A percentile compares a stretch with the other conserved stretches of the same genome.
These are phyloP conservation scores for Jaculus jaculus DNA, from an alignment of 2,113 vertebrate genomes.

Conservation along the genomic window DNA sequence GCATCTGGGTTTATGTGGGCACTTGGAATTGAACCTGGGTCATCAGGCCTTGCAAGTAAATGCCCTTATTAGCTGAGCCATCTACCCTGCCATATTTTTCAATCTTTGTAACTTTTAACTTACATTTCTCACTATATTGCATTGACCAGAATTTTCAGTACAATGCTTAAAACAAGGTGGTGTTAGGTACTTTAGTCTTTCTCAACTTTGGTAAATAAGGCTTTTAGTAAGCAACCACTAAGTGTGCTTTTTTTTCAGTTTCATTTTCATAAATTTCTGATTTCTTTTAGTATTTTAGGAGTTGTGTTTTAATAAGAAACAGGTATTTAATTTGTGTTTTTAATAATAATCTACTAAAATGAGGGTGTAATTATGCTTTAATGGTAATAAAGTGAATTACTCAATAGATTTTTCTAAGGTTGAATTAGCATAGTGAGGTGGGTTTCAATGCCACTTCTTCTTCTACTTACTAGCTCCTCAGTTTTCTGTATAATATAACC, in stretches of 20 bases:
- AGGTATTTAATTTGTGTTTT: neutral
- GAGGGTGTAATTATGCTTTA: neutral
- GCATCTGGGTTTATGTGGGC: too few species aligned
- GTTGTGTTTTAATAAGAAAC: slow-evolving; percentile 37
- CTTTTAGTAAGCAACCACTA: slow-evolving; percentile 28
- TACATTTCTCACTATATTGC: neutral
- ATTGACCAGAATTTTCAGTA: neutral
- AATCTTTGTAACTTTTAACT: neutral
- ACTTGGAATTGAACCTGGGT: too few species aligned
- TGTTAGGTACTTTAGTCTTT: neutral
- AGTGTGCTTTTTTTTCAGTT: slow-evolving; percentile 15
- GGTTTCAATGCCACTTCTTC: neutral
- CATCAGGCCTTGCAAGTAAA: too few species aligned
- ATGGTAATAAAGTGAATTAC: slow-evolving; percentile 26
- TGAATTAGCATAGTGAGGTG: neutral
- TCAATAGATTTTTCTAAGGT: slow-evolving; percentile 17
- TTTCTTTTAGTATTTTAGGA: neutral
- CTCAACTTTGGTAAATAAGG: slow-evolving; percentile 35
- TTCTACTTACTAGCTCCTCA: neutral
- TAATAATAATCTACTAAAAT: slow-evolving; percentile 5
- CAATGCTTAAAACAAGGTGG: neutral
- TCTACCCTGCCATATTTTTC: too few species aligned
- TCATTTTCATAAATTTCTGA: neutral
- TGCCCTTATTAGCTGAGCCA: too few species aligned
- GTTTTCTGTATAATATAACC: slow-evolving; percentile 1